These are phyloP conservation scores for Zaprionus lachaisei DNA, from an alignment of 1,140 invertebrate genomes.

Conservation along the genomic window DNA sequence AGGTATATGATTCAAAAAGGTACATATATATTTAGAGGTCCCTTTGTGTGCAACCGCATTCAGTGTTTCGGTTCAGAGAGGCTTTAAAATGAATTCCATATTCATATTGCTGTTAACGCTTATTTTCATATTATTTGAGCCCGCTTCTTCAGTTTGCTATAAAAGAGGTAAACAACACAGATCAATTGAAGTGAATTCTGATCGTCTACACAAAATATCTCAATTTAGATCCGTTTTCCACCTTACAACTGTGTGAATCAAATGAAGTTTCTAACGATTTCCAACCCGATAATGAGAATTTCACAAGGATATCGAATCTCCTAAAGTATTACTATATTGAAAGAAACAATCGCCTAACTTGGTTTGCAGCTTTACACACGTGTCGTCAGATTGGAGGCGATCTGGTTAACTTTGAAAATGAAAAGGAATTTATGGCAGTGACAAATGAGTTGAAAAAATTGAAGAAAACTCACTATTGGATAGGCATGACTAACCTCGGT, in stretches of 20 bases:
- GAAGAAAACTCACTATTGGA: constrained; percentile 1
- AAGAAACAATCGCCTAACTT: not conserved
- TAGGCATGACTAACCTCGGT: constrained; percentile 6
- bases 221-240: not conserved
- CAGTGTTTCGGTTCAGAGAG: not conserved
- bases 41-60: not conserved
- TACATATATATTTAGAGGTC: not conserved
- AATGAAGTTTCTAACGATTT: constrained; percentile 9
- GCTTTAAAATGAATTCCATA: not conserved
- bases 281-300: not conserved
- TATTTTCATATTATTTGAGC: not conserved
- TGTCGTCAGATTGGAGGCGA: constrained; percentile 23
- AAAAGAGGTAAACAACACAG: not conserved
- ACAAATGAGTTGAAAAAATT: not conserved
- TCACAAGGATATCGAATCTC: not conserved
- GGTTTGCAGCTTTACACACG: constrained; percentile 23
- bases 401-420: constrained; percentile 20
- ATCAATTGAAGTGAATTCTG: not conserved
- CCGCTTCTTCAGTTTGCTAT: not conserved
- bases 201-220: not conserved
- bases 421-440: not conserved
- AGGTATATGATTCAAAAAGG: not conserved
- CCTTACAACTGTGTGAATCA: not conserved
- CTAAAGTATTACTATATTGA: constrained; percentile 42
- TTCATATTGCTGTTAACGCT: not conserved